Base-by-base conservation (phyloP, 2,113 vertebrate genomes). In the Apodemus sylvaticus region DNA sequence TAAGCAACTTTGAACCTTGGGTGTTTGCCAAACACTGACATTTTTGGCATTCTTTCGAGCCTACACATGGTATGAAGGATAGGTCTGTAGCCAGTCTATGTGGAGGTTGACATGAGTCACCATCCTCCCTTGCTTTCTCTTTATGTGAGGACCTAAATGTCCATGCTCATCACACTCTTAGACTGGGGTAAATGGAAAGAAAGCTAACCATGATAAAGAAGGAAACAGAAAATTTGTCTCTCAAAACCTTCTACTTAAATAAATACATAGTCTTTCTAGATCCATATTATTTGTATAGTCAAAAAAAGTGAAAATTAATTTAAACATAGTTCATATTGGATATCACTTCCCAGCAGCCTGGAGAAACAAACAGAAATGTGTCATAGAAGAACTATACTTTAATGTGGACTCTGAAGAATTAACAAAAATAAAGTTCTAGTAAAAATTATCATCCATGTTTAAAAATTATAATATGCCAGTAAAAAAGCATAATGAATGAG, bases 301-400 rank as follows among this genome's bases (percentile, higher is more conserved):
- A 77, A 89, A 95, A 88, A 16, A 88, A 86, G 77, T 64, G 20
- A n/a, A 85, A 96, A 34, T 83, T 82, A 86, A 90, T 93, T 92
- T 73, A 87, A 92, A 76, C 26, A 17, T 70, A 83, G 16, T 87
- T 48, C 31, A 76, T 45, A 17, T 90, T 91, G 91, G 51, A 10
- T 82, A 82, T 29, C 3, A 93, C 19, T 48, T 86, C 34, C 34
- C 26, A 95, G 73, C 0, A 96, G 31, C 93, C 19, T 82, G 8
- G 13, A 97, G 42, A 90, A 96, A 31, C 70, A 96, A 92, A 95
- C 1, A 97, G 19, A 94, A 95, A 74, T 88, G 55, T 85, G 5
- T 71, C 90, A 60, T 68, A 62, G 6, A 94, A 81, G 10, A 93
- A 81, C 6, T n/a, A 20, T 7, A 48, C 73, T 96, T 94, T 51